Conservation (phyloP, 2,113 vertebrate species). For the Sciurus niger region DNA sequence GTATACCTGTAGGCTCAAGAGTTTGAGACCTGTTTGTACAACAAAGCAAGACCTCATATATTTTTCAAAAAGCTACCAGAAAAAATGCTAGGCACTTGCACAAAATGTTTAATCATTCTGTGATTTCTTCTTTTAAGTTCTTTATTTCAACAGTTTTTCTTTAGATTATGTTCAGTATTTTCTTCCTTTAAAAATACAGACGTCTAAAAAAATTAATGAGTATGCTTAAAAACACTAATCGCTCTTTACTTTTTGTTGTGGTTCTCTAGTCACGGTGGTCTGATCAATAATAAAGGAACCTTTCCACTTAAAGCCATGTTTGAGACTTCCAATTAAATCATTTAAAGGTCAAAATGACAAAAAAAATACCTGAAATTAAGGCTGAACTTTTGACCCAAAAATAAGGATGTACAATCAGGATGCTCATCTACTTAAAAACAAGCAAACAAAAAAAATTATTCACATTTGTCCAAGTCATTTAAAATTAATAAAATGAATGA, state of each 20-base stretch:
- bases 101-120: not conserved
- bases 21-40: not conserved
- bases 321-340: not conserved
- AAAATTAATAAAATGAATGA: not conserved
- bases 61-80: not conserved
- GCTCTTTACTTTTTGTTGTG: not conserved
- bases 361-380: not conserved
- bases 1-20: not conserved
- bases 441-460: not conserved
- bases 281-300: not conserved
- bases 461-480: not conserved
- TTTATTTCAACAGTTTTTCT: not conserved
- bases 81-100: not conserved
- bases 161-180: not conserved
- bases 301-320: not conserved
- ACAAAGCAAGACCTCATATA: not conserved
- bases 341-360: not conserved
- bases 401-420: not conserved
- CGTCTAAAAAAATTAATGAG: not conserved
- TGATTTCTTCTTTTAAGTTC: not conserved
- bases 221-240: not conserved
- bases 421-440: not conserved
- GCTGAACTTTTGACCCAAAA: not conserved
- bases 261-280: not conserved
- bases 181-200: not conserved